Conservation (phyloP, 2,113 vertebrate species). For the Ophthalmolycus amberensis region DNA sequence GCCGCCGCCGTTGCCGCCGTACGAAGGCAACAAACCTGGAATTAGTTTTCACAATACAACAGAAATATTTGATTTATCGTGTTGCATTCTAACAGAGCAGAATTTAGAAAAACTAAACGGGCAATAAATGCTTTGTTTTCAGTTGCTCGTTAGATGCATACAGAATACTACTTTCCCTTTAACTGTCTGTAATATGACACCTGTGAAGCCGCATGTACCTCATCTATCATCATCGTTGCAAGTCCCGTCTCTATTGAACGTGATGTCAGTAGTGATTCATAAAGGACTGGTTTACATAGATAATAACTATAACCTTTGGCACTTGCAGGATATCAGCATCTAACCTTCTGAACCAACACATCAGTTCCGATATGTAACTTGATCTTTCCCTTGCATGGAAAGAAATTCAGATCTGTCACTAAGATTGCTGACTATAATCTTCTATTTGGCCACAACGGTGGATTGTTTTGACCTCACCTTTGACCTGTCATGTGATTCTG, state of each 20-base stretch:
- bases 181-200: neutral
- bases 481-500: slow-evolving; percentile 42
- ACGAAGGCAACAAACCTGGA: slow-evolving; percentile 6
- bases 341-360: slow-evolving; percentile 41
- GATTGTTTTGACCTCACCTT: slow-evolving; percentile 55
- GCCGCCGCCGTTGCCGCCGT: neutral
- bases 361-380: neutral
- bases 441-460: neutral
- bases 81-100: neutral
- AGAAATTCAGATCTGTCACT: slow-evolving; percentile 30
- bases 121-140: neutral
- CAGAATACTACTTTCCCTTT: neutral
- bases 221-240: slow-evolving; percentile 35
- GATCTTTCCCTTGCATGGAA: slow-evolving; percentile 2
- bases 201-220: neutral
- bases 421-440: slow-evolving; percentile 27
- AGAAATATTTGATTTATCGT: slow-evolving; percentile 21
- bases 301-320: slow-evolving; percentile 27
- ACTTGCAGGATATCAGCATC: slow-evolving; percentile 5
- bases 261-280: slow-evolving; percentile 27
- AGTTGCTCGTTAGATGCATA: neutral
- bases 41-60: slow-evolving; percentile 13
- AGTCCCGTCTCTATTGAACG: neutral
- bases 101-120: neutral
- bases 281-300: slow-evolving; percentile 32